These are phyloP conservation scores for Chauna torquata DNA, from an alignment of 2,113 vertebrate species.

Conservation along the genomic window DNA sequence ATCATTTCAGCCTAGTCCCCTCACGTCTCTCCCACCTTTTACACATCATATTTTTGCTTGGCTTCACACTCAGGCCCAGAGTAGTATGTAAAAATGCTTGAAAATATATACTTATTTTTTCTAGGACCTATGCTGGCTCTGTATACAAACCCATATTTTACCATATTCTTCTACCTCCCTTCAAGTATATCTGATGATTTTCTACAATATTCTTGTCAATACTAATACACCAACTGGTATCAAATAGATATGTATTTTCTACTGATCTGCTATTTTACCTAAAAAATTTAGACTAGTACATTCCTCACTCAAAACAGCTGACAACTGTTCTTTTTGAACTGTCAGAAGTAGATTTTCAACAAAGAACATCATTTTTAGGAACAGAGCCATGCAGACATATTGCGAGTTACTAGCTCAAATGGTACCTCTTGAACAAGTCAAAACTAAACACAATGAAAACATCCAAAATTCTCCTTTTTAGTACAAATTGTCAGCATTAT, in stretches of 20 bases:
- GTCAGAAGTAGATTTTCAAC: neutral
- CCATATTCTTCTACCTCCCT: neutral
- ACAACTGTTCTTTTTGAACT: constrained; percentile 5
- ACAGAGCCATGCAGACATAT: neutral
- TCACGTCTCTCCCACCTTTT: neutral
- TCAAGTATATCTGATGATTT: neutral
- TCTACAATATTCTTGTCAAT: neutral
- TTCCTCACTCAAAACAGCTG: neutral
- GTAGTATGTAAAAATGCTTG: neutral
- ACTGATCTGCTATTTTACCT: neutral
- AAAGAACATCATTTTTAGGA: neutral
- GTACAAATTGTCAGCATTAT: neutral
- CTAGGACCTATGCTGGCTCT: neutral
- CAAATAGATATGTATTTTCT: neutral
- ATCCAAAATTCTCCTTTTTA: neutral
- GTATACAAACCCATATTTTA: neutral
- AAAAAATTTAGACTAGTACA: neutral
- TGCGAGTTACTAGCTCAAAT: neutral
- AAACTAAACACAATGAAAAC: neutral
- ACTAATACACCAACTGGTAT: neutral
- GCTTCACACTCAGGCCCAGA: neutral
- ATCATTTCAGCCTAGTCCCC: neutral
- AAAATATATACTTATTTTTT: neutral
- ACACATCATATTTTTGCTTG: neutral
- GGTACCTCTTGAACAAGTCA: neutral